Base-by-base conservation (phyloP, 2,888 invertebrate species). In the Steinernema scapterisci region DNA sequence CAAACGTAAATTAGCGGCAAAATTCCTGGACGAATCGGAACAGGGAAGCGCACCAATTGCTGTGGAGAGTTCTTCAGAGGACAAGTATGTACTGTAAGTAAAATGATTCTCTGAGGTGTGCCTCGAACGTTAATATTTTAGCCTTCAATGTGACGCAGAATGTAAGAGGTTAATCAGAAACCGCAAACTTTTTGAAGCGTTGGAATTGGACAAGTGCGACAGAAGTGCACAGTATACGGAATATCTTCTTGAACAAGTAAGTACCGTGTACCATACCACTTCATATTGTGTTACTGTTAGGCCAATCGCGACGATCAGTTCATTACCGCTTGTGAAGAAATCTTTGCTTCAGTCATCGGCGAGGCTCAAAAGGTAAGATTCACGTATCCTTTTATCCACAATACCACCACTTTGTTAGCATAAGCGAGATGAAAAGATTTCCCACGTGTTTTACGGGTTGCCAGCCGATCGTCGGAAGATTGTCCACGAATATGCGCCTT, bases 401-500 rank as follows among this genome's bases (percentile, higher is more conserved):
- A 16, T 27, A 31, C 9, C 19, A 6, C 5, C 2, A 31, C 31
- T 13, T 63, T 2, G 27, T 63, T 31, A 63, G 63, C 27, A 27
- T n/a, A 63, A 31, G 31, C 23, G 27, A 9, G 63, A 27, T 5
- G 63, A 63, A 16, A 63, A 63, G n/a, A 27, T 63, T 11, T 63
- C 63, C 82, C 93, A 94, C 88, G 93, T 95, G 11, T 97, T 97
- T 89, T 93, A 94, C 21, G 92, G 93, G 0, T 95, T 96, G 95
- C 95, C 95, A 89, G 91, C 93, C 56, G 94, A 94, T 84, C 95
- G 95, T 88, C 91, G 97, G 0, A 93, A 93, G 87, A 92, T 96
- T 85, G 92, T 97, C 11, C 96, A 97, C 89, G 97, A 97, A 88
- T 92, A 95, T 88, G 95, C 95, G 84, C 94, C 94, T 86, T 94